phyloP scores from a whole-genome alignment of 1,140 invertebrate species.

The Teleogryllus occipitalis region DNA sequence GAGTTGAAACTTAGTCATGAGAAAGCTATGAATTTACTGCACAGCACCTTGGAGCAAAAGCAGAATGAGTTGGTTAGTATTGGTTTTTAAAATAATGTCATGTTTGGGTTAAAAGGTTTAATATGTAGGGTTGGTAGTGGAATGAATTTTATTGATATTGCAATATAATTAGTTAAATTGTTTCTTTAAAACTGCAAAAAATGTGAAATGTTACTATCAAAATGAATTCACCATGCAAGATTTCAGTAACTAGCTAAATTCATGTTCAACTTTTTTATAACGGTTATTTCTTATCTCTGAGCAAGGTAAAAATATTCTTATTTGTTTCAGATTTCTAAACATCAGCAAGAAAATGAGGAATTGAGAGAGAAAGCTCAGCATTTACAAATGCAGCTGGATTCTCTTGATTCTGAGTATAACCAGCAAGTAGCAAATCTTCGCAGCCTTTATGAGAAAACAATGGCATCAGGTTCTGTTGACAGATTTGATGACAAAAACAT shows the following conservation, averaged over 20 bases:
- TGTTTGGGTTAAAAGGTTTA: no score
- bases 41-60: neutral
- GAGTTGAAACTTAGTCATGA: neutral
- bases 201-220: no score
- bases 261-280: no score
- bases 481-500: constrained; percentile 52
- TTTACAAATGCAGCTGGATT: constrained; percentile 55
- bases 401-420: constrained; percentile 66
- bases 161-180: no score
- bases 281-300: no score
- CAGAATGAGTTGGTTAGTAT: neutral
- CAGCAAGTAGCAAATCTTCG: constrained; percentile 65
- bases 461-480: constrained; percentile 25
- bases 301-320: no score
- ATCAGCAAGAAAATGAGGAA: constrained; percentile 39
- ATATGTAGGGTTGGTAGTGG: no score
- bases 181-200: no score
- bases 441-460: constrained; percentile 53
- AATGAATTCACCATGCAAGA: no score
- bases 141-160: no score
- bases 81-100: neutral
- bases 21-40: neutral
- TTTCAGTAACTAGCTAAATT: no score
- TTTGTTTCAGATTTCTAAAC: constrained; percentile 22
- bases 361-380: constrained; percentile 52